phyloP scores from a whole-genome alignment of 2,797 vertebrate genomes.

The Tangara arthus region DNA sequence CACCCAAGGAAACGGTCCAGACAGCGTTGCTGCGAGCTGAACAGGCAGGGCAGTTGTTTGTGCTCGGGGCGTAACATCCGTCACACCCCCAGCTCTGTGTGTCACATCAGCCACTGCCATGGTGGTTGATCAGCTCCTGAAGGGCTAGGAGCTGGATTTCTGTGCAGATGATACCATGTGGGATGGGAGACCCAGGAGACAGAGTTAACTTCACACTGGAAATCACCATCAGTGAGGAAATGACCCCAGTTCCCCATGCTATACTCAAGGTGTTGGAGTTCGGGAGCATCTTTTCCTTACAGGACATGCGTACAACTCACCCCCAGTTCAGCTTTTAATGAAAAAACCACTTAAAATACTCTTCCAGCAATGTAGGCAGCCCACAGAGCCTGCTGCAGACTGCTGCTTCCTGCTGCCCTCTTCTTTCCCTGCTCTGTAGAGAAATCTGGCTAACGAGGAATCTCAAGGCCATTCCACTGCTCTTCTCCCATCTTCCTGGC shows the following conservation, averaged over 20 bases:
- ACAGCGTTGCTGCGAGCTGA: neutral
- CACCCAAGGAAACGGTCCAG: neutral
- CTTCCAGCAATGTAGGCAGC: neutral
- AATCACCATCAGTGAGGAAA: neutral
- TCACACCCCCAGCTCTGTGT: neutral
- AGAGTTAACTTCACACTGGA: neutral
- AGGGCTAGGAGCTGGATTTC: neutral
- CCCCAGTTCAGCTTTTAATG: neutral
- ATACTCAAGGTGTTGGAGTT: neutral
- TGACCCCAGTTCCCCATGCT: neutral
- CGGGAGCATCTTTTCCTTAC: neutral
- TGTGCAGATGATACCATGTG: fast-evolving
- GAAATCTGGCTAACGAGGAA: neutral
- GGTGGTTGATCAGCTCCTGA: neutral
- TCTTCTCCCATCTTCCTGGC: neutral
- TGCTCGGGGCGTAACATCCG: neutral
- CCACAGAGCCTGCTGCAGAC: neutral
- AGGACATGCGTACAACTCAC: fast-evolving
- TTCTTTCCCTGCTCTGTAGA: neutral
- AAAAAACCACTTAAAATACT: neutral
- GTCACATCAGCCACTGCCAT: neutral
- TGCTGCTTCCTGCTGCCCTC: neutral
- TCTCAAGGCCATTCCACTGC: neutral
- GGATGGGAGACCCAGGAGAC: neutral
- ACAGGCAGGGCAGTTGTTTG: neutral